Evolutionary conservation across 2,113 vertebrate species (phyloP).

Genomic region (Cyanocitta stelleri): DNA sequence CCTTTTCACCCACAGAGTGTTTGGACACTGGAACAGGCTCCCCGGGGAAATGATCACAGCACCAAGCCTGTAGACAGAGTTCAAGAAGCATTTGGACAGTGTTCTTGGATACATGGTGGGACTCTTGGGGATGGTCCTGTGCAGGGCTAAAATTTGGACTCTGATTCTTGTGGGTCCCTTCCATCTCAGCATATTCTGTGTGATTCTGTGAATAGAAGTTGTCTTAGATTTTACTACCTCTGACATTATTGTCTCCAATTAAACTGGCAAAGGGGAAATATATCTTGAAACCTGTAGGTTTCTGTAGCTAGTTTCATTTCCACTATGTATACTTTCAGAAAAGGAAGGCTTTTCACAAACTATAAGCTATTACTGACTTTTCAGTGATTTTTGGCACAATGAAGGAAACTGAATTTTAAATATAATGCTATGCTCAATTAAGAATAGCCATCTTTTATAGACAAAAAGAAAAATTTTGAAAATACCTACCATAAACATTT

Average conservation of each 20-base stretch:
- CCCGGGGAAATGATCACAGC: background rate
- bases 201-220: background rate
- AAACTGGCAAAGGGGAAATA: background rate
- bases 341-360: background rate
- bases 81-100: background rate
- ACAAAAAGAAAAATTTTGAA: background rate
- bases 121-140: background rate
- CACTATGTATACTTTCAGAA: background rate
- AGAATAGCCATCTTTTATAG: background rate
- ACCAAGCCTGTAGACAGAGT: background rate
- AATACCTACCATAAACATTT: background rate
- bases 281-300: background rate
- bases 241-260: background rate
- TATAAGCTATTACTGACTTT: background rate
- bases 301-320: background rate
- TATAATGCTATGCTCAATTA: background rate
- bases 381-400: background rate
- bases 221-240: background rate
- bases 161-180: background rate
- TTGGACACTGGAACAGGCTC: background rate
- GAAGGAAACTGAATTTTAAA: background rate
- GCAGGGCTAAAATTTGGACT: background rate
- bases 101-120: rapidly evolving
- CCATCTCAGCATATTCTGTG: background rate
- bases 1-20: background rate